These are phyloP conservation scores for Trissolcus brochymenae DNA, from an alignment of 2,888 invertebrate species.

Conservation along the genomic window DNA sequence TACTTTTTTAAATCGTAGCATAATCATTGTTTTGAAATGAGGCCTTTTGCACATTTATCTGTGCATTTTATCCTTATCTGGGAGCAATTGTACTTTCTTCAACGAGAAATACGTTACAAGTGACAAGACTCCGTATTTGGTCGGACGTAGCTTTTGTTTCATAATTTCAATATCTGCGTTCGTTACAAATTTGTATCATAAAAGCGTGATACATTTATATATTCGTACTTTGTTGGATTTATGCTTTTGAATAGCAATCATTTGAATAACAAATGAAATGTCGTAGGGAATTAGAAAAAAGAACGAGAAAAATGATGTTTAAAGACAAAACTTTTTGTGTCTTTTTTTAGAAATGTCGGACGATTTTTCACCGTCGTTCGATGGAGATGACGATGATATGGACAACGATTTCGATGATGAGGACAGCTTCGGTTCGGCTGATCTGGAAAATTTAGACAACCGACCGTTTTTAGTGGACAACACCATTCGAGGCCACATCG, in stretches of 20 bases:
- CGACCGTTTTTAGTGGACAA: slow-evolving; percentile 69
- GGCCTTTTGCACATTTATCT: too few species aligned
- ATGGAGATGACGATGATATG: slow-evolving; percentile 83
- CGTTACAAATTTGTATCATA: slow-evolving; percentile 4
- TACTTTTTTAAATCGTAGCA: too few species aligned
- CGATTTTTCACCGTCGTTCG: slow-evolving; percentile 80
- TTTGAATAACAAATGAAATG: too few species aligned
- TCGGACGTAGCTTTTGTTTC: slow-evolving; percentile 7
- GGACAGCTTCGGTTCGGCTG: slow-evolving; percentile 65
- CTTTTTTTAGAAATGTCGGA: slow-evolving; percentile 60
- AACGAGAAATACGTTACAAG: slow-evolving; percentile 1
- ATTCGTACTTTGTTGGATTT: too few species aligned
- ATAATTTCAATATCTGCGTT: slow-evolving; percentile 8
- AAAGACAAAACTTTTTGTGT: background rate
- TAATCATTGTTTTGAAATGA: too few species aligned
- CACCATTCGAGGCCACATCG: slow-evolving; percentile 69
- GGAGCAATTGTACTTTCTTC: background rate
- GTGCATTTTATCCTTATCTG: too few species aligned
- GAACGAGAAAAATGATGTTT: background rate
- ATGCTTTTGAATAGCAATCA: too few species aligned
- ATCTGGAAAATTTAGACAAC: slow-evolving; percentile 66
- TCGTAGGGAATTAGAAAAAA: background rate
- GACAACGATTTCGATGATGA: slow-evolving; percentile 78
- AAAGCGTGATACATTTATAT: too few species aligned
- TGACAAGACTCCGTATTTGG: slow-evolving; percentile 5